Conservation (phyloP, 2,113 vertebrate species). For the Planiliza haematocheilus region DNA sequence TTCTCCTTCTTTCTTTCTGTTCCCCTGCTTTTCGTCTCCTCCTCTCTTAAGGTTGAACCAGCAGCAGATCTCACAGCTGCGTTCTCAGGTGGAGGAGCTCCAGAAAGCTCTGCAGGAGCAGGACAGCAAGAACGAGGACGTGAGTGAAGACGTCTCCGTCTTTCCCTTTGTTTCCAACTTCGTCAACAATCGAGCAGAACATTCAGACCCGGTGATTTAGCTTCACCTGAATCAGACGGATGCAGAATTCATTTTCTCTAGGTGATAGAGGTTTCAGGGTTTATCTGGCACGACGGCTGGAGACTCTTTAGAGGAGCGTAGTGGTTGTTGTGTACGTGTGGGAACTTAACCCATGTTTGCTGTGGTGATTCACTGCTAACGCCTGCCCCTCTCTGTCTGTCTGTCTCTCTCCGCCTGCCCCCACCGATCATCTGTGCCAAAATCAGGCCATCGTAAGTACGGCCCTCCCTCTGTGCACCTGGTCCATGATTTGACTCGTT, state of each 20-base stretch:
- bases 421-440: conserved; percentile 69
- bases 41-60: conserved; percentile 83
- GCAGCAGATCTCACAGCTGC: conserved; percentile 89
- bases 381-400: conserved; percentile 77
- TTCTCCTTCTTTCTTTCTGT: background rate
- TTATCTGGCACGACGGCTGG: background rate
- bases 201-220: too few species aligned
- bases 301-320: background rate
- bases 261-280: too few species aligned
- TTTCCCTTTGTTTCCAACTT: background rate
- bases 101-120: conserved; percentile 89
- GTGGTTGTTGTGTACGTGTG: conserved; percentile 45
- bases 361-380: conserved; percentile 79
- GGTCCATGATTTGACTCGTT: conserved; percentile 71
- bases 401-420: conserved; percentile 68
- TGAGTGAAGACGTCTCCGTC: conserved; percentile 77
- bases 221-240: too few species aligned
- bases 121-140: conserved; percentile 88
- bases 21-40: background rate
- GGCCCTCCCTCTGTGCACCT: conserved; percentile 59
- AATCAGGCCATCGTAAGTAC: conserved; percentile 87
- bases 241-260: too few species aligned
- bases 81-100: conserved; percentile 87
- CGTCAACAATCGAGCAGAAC: conserved; percentile 4
- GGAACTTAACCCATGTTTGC: conserved; percentile 76